Conservation (phyloP, 2,113 vertebrate species). For the Tor tambroides region DNA sequence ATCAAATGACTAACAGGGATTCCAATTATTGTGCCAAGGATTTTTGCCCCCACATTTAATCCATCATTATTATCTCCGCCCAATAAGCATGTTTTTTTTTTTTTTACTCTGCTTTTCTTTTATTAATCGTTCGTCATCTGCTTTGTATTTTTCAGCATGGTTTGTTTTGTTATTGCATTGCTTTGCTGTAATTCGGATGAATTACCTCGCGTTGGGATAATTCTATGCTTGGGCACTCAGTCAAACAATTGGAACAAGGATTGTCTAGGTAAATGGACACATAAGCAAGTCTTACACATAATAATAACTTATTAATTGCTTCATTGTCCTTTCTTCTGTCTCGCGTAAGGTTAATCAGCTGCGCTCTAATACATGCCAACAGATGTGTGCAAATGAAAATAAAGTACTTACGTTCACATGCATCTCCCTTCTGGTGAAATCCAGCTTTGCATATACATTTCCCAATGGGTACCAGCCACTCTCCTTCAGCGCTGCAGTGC, state of each 20-base stretch:
- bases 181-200: slow-evolving; percentile 33
- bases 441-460: slow-evolving; percentile 99
- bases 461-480: slow-evolving; percentile 99
- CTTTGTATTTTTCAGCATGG: slow-evolving; percentile 52
- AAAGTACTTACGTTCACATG: slow-evolving; percentile 91
- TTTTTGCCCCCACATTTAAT: slow-evolving; percentile 60
- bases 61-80: slow-evolving; percentile 62
- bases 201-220: slow-evolving; percentile 15
- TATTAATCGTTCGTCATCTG: slow-evolving; percentile 41
- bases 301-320: slow-evolving; percentile 46
- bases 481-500: slow-evolving; percentile 98
- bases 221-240: slow-evolving; percentile 32
- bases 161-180: slow-evolving; percentile 22
- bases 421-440: slow-evolving; percentile 97
- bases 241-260: slow-evolving; percentile 43
- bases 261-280: slow-evolving; percentile 41
- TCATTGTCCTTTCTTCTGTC: slow-evolving; percentile 11
- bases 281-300: slow-evolving; percentile 19
- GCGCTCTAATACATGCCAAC: not conserved
- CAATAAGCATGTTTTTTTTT: slow-evolving; percentile 45
- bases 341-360: slow-evolving; percentile 27
- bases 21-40: slow-evolving; percentile 66
- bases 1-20: slow-evolving; percentile 78
- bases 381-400: slow-evolving; percentile 29
- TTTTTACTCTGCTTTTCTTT: slow-evolving; percentile 40